These are phyloP conservation scores for Esox masquinongy DNA, from an alignment of 2,797 vertebrate species.

Conservation along the genomic window DNA sequence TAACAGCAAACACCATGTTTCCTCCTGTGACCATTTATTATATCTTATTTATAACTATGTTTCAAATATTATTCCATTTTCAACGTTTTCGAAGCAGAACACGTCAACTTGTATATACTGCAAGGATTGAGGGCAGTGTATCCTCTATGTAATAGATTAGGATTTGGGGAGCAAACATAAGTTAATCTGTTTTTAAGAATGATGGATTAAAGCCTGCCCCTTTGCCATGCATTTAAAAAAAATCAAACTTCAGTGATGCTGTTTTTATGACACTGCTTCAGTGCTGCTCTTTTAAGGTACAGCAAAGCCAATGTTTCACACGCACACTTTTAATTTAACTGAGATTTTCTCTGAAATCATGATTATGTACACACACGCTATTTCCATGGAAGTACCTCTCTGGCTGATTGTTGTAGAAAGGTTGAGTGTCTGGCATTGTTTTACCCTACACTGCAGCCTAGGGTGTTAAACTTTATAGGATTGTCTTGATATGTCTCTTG, in stretches of 20 bases:
- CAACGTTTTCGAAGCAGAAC: no score
- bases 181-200: neutral
- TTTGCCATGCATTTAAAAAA: neutral
- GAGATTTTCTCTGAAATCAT: neutral
- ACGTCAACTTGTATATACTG: neutral
- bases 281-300: neutral
- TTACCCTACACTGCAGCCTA: neutral
- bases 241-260: neutral
- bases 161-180: neutral
- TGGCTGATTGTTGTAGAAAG: constrained; percentile 27
- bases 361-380: constrained; percentile 16
- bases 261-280: no score
- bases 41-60: no score
- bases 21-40: no score
- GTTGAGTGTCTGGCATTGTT: constrained; percentile 34
- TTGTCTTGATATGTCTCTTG: neutral
- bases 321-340: neutral
- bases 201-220: neutral
- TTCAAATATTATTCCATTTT: no score
- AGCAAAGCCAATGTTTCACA: neutral
- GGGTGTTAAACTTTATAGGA: no score
- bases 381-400: constrained; percentile 17
- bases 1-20: no score
- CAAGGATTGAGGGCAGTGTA: no score
- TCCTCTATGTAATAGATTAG: neutral